Evolutionary conservation across 2,113 vertebrate genomes (phyloP).

Genomic region (Otis tarda): DNA sequence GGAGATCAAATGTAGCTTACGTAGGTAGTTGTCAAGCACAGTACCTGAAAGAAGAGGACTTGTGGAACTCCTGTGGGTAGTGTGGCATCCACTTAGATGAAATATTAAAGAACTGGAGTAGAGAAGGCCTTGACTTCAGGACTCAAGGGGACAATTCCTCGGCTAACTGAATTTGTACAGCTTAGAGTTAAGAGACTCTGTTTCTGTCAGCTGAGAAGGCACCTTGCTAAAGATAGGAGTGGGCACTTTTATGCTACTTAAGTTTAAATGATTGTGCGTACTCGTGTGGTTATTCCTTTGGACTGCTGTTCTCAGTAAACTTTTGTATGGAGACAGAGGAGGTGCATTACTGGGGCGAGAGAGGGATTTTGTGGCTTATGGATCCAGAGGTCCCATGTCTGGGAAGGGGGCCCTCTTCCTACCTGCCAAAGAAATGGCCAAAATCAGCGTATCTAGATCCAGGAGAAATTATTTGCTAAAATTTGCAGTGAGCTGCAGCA

Average conservation of each 20-base stretch:
- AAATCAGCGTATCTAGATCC: background rate
- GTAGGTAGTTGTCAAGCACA: background rate
- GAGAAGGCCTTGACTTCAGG: background rate
- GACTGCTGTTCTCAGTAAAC: background rate
- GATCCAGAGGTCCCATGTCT: background rate
- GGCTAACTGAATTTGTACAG: background rate
- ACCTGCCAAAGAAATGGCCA: background rate
- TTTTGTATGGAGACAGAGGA: background rate
- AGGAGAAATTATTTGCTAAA: background rate
- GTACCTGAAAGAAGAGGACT: accelerated
- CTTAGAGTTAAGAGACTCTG: background rate
- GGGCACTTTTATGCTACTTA: background rate
- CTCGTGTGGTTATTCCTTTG: background rate
- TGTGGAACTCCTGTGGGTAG: background rate
- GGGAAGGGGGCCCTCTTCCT: background rate
- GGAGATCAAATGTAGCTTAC: accelerated
- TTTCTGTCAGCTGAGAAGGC: background rate
- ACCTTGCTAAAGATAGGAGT: background rate
- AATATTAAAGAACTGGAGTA: background rate
- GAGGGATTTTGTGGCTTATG: background rate
- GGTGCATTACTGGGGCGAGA: background rate
- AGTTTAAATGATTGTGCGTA: background rate
- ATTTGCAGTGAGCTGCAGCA: background rate
- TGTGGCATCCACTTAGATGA: accelerated
- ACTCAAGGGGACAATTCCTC: background rate